These are phyloP conservation scores for Brachyalestes nurse DNA, from an alignment of 2,797 vertebrate species.

Conservation along the genomic window DNA sequence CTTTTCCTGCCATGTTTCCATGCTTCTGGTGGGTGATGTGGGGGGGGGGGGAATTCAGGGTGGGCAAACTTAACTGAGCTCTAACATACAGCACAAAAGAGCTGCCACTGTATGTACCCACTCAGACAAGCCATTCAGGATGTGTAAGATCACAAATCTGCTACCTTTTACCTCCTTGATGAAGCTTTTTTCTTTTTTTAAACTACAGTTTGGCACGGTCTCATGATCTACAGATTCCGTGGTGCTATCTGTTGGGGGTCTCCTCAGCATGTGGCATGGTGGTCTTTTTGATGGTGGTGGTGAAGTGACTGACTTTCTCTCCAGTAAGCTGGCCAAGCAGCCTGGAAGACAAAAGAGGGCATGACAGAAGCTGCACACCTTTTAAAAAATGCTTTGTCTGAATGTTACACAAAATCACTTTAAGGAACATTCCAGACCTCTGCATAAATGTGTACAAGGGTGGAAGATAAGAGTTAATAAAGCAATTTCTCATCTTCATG, in stretches of 20 bases:
- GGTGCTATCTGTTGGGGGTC: neutral
- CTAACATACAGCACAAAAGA: conserved; percentile 23
- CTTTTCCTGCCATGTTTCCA: conserved; percentile 82
- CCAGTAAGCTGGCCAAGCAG: neutral
- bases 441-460: neutral
- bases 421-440: neutral
- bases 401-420: neutral
- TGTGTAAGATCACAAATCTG: neutral
- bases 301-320: conserved; percentile 6
- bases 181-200: neutral
- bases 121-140: conserved; percentile 50
- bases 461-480: neutral
- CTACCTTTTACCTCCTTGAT: neutral
- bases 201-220: neutral
- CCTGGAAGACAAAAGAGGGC: conserved; percentile 39
- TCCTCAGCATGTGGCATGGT: conserved; percentile 16
- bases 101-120: neutral
- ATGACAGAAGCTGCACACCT: neutral
- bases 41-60: conserved; percentile 62
- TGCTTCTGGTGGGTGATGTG: conserved; percentile 71
- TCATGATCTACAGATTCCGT: neutral
- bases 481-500: neutral
- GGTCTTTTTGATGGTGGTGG: conserved; percentile 13
- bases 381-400: neutral
- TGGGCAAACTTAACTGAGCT: neutral